Evolutionary conservation across 2,888 invertebrate species (phyloP), one percentile per base, ranked within the genome.

Genomic region (Papilio gigon): DNA sequence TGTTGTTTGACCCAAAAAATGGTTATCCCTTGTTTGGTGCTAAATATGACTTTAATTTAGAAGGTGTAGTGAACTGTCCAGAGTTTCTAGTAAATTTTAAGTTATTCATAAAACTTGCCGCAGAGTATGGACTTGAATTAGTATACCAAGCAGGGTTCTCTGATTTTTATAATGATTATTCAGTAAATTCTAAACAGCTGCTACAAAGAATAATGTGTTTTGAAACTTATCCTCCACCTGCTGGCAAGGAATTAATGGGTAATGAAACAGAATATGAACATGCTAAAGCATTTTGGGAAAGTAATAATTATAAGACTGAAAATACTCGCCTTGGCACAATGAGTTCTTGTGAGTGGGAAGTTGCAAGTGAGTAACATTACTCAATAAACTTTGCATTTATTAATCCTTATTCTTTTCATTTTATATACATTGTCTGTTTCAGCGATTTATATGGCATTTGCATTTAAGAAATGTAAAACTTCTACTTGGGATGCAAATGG

Each of bases 71-170:
- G 0, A 96, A 99, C 85, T 99, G 99, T 85, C 99, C 99, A 1
- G 99, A 99, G 86, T 99, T 99, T 92, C 93, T 99, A 70, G 98
- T 99, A 17, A 95, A 99, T 88, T 97, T 99, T 86, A 97, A 98
- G 20, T 93, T 96, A 4, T 92, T 99, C 67, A 93, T 94, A 50
- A 96, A 95, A 79, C 84, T 96, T 65, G 96, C 95, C 12, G 91
- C 93, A 47, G 95, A 95, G 79, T 95, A 93, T 89, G 96, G 95
- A 0, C 86, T 96, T 44, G 94, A 96, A 79, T 86, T 96, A 73
- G 92, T 95, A 0, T 92, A 92, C 63, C 95, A 94, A 76, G 95
- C 94, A 75, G 93, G 94, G 68, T 98, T 99, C 91, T 94, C 94
- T 33, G 95, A 97, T 59, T 98, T 95, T 84, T 98, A 94, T 84